Conservation (phyloP, 2,888 invertebrate genomes). For the Monopis laevigella region DNA sequence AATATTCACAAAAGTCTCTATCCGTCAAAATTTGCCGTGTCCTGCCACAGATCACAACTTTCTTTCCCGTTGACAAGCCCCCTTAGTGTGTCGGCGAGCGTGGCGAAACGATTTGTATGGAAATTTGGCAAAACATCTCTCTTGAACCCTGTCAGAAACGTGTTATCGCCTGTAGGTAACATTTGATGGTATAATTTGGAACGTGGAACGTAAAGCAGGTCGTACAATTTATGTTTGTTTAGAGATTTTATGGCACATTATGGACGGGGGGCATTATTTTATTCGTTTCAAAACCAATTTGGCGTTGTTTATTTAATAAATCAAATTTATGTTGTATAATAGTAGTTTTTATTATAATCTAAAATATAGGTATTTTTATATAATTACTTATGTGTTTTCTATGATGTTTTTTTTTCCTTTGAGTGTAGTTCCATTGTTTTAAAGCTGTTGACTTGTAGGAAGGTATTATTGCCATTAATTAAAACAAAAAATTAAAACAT, state of each 20-base stretch:
- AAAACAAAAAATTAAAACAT: no score
- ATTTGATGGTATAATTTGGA: constrained; percentile 61
- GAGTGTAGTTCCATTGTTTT: no score
- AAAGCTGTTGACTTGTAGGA: no score
- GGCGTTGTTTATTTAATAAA: constrained; percentile 2
- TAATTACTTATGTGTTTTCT: no score
- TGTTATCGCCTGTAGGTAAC: constrained; percentile 35
- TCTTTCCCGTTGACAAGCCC: background rate
- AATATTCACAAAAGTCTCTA: no score
- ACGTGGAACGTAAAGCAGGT: constrained; percentile 44
- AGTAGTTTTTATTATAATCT: no score
- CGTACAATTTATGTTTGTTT: constrained; percentile 30
- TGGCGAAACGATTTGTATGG: constrained; percentile 62
- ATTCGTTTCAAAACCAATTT: constrained; percentile 29
- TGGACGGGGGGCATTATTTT: constrained; percentile 39
- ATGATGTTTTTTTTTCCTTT: no score
- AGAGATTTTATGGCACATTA: constrained; percentile 51
- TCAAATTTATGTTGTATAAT: no score
- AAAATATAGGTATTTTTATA: no score
- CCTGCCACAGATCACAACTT: no score
- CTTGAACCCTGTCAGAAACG: constrained; percentile 31
- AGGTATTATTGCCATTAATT: no score
- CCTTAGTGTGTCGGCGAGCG: constrained; percentile 31
- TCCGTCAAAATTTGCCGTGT: no score
- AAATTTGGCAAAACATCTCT: constrained; percentile 49